phyloP scores from a whole-genome alignment of 2,888 invertebrate genomes.

The Caenorhabditis panamensis region DNA sequence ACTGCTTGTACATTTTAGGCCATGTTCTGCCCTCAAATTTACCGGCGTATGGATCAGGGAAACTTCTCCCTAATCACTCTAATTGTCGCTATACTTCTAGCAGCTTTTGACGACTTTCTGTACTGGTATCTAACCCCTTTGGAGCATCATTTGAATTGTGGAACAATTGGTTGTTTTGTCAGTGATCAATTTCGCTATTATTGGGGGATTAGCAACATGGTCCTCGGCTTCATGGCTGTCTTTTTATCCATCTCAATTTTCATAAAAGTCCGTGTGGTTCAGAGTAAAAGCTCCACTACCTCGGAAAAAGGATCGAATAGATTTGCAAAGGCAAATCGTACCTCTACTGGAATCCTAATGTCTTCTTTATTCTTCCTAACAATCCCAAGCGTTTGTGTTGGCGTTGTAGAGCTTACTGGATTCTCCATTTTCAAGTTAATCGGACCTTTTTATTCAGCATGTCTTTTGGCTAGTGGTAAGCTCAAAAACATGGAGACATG shows the following conservation, averaged over 20 bases:
- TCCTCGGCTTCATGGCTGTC: slow-evolving; percentile 39
- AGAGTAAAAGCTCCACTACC: neutral
- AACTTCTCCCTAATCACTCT: slow-evolving; percentile 19
- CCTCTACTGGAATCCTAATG: slow-evolving; percentile 40
- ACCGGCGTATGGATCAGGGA: slow-evolving; percentile 31
- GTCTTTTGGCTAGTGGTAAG: slow-evolving; percentile 50
- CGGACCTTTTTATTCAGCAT: slow-evolving; percentile 54
- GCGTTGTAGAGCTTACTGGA: slow-evolving; percentile 48
- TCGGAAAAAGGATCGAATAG: slow-evolving; percentile 12
- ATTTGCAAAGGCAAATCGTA: slow-evolving; percentile 42
- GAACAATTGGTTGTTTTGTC: slow-evolving; percentile 55
- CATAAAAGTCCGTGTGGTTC: slow-evolving; percentile 42
- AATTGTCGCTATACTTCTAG: slow-evolving; percentile 5
- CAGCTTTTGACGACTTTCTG: slow-evolving; percentile 21
- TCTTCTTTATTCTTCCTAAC: slow-evolving; percentile 43
- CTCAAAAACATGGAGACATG: too few species aligned
- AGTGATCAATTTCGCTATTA: slow-evolving; percentile 40
- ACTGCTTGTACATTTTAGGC: too few species aligned
- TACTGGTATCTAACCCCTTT: slow-evolving; percentile 34
- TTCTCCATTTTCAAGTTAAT: slow-evolving; percentile 49
- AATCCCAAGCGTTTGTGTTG: slow-evolving; percentile 48
- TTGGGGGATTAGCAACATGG: slow-evolving; percentile 58
- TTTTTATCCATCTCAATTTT: slow-evolving; percentile 25
- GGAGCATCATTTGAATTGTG: slow-evolving; percentile 25
- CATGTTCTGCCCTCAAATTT: slow-evolving; percentile 21